These are phyloP conservation scores for Coregonus ussuriensis DNA, from an alignment of 2,797 vertebrate genomes.

Conservation along the genomic window DNA sequence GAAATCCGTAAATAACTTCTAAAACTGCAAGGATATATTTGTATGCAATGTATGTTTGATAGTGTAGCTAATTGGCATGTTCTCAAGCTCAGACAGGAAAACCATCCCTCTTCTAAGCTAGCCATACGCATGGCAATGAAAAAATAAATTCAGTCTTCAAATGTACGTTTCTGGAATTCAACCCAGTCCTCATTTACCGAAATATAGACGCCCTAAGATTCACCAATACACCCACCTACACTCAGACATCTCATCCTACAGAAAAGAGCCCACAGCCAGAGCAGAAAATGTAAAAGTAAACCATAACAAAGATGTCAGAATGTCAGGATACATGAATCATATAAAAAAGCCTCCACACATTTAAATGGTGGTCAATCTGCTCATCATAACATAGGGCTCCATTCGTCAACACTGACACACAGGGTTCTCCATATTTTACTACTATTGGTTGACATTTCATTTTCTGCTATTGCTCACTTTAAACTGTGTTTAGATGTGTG, in stretches of 20 bases:
- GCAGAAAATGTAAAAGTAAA: not conserved
- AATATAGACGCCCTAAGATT: slow-evolving; percentile 36
- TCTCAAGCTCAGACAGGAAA: slow-evolving; percentile 42
- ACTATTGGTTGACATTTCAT: not conserved
- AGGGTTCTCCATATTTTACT: not conserved
- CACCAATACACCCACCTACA: slow-evolving; percentile 18
- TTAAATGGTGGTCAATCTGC: not conserved
- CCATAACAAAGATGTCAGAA: not conserved
- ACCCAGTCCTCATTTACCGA: slow-evolving; percentile 41
- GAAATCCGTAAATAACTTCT: slow-evolving; percentile 55
- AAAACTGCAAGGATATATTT: slow-evolving; percentile 20
- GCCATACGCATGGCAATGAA: slow-evolving; percentile 23
- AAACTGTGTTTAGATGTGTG: slow-evolving; percentile 42
- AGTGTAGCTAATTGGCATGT: slow-evolving; percentile 47
- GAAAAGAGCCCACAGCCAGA: slow-evolving; percentile 22
- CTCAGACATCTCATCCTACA: not conserved
- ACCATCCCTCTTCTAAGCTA: slow-evolving; percentile 49
- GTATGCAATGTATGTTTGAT: slow-evolving; percentile 32
- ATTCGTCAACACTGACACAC: not conserved
- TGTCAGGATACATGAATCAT: not conserved
- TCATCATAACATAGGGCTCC: not conserved
- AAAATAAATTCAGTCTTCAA: slow-evolving; percentile 35
- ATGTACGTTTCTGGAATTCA: slow-evolving; percentile 37
- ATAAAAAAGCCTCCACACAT: not conserved
- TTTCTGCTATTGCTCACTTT: slow-evolving; percentile 24